phyloP scores from a whole-genome alignment of 2,888 invertebrate species.

The Drosophila tripunctata region DNA sequence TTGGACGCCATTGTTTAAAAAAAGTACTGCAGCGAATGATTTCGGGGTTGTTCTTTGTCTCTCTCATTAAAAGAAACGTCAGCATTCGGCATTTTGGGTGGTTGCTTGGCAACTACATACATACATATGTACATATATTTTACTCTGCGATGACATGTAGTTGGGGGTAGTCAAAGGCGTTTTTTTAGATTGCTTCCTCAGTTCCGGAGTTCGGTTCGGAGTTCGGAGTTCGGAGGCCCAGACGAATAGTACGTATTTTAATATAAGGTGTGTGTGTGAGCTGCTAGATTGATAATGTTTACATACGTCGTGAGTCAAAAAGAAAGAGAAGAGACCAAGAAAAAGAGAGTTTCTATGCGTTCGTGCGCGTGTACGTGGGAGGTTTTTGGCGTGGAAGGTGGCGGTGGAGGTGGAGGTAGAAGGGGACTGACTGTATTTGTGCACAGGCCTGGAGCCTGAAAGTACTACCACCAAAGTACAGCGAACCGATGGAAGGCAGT shows the following conservation, averaged over 20 bases:
- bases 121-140: too few relatives aligned
- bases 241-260: slow-evolving; percentile 13
- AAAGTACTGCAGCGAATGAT: slow-evolving; percentile 43
- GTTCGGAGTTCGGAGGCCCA: slow-evolving; percentile 23
- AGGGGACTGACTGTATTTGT: not conserved
- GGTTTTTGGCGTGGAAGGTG: slow-evolving; percentile 4
- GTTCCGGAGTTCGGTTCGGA: too few relatives aligned
- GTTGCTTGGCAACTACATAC: slow-evolving; percentile 49
- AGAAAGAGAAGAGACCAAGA: slow-evolving; percentile 20
- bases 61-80: slow-evolving; percentile 51
- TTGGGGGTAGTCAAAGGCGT: slow-evolving; percentile 44
- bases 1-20: slow-evolving; percentile 66
- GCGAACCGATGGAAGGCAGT: slow-evolving; percentile 18
- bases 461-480: slow-evolving; percentile 42
- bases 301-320: slow-evolving; percentile 27
- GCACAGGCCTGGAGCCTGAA: slow-evolving; percentile 11
- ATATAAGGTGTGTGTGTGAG: slow-evolving; percentile 17
- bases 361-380: not conserved
- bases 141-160: slow-evolving; percentile 35
- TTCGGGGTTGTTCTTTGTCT: slow-evolving; percentile 56
- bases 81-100: slow-evolving; percentile 47
- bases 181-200: slow-evolving; percentile 58
- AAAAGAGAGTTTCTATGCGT: slow-evolving; percentile 13
- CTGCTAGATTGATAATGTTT: slow-evolving; percentile 41
- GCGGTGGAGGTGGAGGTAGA: not conserved